These are phyloP conservation scores for Zosterops lateralis DNA, from an alignment of 2,113 vertebrate species.

Conservation along the genomic window DNA sequence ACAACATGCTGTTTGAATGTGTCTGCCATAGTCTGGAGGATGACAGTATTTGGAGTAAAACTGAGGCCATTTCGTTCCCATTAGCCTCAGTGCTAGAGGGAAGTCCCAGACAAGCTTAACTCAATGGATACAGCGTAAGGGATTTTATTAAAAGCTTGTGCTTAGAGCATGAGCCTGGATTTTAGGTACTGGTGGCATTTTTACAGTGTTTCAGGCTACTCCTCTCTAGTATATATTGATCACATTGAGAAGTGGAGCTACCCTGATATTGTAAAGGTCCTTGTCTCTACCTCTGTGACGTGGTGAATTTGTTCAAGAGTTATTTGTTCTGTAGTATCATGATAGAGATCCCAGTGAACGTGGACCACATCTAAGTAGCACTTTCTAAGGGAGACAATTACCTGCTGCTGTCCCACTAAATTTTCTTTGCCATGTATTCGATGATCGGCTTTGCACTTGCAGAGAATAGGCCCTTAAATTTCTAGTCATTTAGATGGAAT, in stretches of 20 bases:
- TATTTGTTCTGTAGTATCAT: neutral
- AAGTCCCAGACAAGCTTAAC: neutral
- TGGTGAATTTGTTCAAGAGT: neutral
- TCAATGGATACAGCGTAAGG: accelerated
- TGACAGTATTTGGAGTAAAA: neutral
- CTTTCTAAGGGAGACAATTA: neutral
- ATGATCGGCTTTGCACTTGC: neutral
- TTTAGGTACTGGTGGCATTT: neutral
- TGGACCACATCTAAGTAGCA: neutral
- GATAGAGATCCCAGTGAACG: neutral
- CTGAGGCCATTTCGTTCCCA: neutral
- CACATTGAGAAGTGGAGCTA: neutral
- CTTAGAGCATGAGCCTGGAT: neutral
- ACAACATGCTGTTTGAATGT: neutral
- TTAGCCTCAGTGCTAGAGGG: neutral
- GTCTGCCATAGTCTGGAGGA: neutral
- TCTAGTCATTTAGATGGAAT: neutral
- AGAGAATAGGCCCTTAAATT: neutral
- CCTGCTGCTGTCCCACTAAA: neutral
- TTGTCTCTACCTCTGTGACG: neutral
- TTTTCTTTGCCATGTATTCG: neutral
- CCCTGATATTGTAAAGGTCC: neutral
- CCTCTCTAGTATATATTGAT: neutral
- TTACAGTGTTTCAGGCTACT: neutral
- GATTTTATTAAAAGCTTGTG: neutral